Conservation (phyloP, 2,797 vertebrate species). For the Trichosurus vulpecula region DNA sequence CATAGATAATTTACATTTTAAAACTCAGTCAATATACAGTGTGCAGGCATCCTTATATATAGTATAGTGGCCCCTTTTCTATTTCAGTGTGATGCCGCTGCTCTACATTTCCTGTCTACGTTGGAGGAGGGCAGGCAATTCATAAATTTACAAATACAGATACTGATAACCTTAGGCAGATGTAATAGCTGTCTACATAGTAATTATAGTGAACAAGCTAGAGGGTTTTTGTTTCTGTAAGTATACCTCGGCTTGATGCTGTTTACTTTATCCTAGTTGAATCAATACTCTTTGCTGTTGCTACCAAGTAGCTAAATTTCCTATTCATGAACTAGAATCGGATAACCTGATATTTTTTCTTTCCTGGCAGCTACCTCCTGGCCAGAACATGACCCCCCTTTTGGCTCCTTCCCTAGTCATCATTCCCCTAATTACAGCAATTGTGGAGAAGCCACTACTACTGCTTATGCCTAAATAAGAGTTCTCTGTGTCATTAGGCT, state of each 20-base stretch:
- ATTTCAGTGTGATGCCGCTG: not conserved
- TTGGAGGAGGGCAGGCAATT: not conserved
- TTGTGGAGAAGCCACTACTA: not conserved
- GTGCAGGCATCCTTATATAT: not conserved
- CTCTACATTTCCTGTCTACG: not conserved
- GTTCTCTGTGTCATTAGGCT: not conserved
- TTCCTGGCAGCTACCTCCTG: slow-evolving; percentile 17
- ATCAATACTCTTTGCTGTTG: not conserved
- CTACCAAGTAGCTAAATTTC: slow-evolving; percentile 13
- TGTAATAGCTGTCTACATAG: not conserved
- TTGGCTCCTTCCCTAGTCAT: not conserved
- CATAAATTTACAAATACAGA: not conserved
- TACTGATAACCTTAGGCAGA: not conserved
- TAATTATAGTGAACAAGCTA: not conserved
- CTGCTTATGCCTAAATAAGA: not conserved
- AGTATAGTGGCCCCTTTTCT: not conserved
- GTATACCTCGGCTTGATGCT: not conserved
- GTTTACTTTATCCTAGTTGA: not conserved
- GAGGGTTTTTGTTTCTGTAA: slow-evolving; percentile 1
- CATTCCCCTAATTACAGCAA: not conserved
- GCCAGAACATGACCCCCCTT: not conserved
- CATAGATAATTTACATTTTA: not conserved
- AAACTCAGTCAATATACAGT: not conserved
- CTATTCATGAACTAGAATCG: not conserved
- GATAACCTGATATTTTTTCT: slow-evolving; percentile 17